These are phyloP conservation scores for Neodiprion virginianus DNA, from an alignment of 1,140 invertebrate genomes.

Conservation along the genomic window DNA sequence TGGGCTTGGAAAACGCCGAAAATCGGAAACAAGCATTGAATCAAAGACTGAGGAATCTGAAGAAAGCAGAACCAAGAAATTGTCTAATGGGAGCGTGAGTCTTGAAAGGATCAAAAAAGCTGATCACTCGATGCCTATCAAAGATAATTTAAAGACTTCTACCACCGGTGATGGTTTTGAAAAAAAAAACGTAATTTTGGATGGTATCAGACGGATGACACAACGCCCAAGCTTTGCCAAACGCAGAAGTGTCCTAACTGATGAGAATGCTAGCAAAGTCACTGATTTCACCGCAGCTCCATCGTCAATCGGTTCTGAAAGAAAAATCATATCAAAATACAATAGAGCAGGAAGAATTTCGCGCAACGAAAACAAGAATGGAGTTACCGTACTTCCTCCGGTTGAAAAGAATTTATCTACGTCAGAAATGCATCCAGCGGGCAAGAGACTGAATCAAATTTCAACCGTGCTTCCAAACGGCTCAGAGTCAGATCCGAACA, in stretches of 20 bases:
- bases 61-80: background rate
- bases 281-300: background rate
- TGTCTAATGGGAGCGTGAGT: background rate
- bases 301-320: background rate
- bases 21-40: background rate
- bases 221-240: background rate
- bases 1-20: background rate
- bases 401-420: too few relatives aligned
- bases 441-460: background rate
- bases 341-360: background rate
- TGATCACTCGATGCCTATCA: background rate
- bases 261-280: background rate
- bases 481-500: conserved; percentile 15
- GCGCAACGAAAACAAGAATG: background rate
- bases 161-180: too few relatives aligned
- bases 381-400: too few relatives aligned
- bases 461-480: background rate
- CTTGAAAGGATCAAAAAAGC: background rate
- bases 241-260: background rate
- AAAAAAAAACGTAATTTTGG: too few relatives aligned
- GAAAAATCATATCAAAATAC: background rate
- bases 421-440: background rate
- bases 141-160: too few relatives aligned
- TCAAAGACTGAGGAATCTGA: background rate
- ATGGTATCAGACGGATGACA: background rate